phyloP scores from a whole-genome alignment of 2,797 vertebrate genomes.

The Coracias cyanogaster region DNA sequence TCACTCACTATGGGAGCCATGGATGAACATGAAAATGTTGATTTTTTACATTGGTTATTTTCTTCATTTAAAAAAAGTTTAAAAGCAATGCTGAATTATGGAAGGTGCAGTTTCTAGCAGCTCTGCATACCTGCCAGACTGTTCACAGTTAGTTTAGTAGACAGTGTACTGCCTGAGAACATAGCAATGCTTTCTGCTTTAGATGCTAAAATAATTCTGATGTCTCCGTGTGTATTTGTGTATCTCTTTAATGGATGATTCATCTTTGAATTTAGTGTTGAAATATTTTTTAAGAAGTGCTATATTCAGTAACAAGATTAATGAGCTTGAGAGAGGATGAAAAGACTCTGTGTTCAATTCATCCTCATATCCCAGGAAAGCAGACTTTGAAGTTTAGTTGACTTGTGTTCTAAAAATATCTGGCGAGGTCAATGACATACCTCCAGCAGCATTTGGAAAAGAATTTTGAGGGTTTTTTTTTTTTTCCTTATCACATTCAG shows the following conservation, averaged over 20 bases:
- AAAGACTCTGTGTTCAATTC: constrained; percentile 22
- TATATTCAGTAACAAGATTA: constrained; percentile 51
- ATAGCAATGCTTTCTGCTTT: not conserved
- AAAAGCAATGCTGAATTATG: fast-evolving
- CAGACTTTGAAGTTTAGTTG: constrained; percentile 53
- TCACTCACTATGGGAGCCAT: not conserved
- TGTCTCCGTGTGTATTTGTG: not conserved
- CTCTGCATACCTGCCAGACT: not conserved
- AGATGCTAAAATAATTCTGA: not conserved
- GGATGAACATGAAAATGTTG: not conserved
- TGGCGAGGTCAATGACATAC: not conserved
- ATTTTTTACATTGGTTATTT: not conserved
- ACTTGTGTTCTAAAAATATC: constrained; percentile 49
- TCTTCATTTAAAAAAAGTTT: not conserved
- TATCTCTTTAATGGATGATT: not conserved
- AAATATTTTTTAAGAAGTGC: constrained; percentile 10
- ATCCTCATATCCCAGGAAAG: constrained; percentile 24
- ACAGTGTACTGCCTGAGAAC: not conserved
- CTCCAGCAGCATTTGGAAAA: not conserved
- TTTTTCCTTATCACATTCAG: not conserved
- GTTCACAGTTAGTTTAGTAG: not conserved
- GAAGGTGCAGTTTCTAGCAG: not conserved
- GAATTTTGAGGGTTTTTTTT: not conserved
- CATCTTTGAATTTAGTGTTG: constrained; percentile 10
- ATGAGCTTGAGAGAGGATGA: constrained; percentile 46